Evolutionary conservation across 2,888 invertebrate species (phyloP).

Genomic region (Cartodere bifasciata): DNA sequence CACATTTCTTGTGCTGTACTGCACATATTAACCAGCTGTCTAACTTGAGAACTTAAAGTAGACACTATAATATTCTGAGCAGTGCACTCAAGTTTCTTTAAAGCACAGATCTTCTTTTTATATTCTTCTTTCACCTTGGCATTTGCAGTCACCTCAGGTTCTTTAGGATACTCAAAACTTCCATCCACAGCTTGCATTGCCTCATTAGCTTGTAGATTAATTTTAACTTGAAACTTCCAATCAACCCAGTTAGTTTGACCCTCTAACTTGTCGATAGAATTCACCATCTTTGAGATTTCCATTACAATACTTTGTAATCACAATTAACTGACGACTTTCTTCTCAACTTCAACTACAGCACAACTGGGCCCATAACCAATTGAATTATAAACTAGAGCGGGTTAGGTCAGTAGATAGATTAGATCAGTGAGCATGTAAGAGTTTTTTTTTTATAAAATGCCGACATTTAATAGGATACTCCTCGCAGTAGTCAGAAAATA

Average conservation of each 20-base stretch:
- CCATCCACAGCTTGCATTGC: background rate
- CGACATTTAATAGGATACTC: no score
- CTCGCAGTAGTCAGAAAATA: no score
- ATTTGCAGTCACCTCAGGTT: background rate
- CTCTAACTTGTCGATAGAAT: background rate
- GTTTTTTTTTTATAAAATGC: no score
- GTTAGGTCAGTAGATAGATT: no score
- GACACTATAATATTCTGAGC: slow-evolving; percentile 1
- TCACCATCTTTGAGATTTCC: background rate
- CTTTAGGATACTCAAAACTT: background rate
- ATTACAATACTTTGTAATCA: no score
- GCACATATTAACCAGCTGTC: background rate
- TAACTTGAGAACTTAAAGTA: background rate
- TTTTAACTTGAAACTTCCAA: background rate
- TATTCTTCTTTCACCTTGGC: background rate
- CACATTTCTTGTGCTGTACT: no score
- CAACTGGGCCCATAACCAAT: no score
- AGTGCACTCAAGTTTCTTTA: background rate
- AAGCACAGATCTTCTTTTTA: background rate
- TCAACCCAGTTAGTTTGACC: background rate
- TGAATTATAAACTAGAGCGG: no score
- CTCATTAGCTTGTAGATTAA: background rate
- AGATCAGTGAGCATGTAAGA: no score
- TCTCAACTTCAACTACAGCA: no score
- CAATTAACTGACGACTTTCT: no score